Base-by-base conservation (phyloP, 2,797 vertebrate species). In the Acropternis orthonyx region DNA sequence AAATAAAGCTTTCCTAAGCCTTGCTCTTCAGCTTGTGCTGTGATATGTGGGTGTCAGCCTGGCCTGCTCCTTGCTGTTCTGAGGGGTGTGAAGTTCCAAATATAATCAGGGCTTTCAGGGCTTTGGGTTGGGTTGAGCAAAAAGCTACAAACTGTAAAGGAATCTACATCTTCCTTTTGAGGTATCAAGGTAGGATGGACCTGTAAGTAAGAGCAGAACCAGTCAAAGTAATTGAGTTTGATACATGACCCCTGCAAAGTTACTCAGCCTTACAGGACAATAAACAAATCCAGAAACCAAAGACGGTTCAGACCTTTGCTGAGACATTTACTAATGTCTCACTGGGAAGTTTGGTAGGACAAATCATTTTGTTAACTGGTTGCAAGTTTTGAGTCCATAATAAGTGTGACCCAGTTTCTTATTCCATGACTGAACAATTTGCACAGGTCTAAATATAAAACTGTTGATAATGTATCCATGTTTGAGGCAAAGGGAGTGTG, bases 391-490 rank as follows among this genome's bases (percentile, higher is more conserved):
- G 79, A 91, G 71, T 22, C 55, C 58, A 17, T 69, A 46, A 75
- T 13, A 62, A 72, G 78, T 18, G 63, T 93, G 92, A 86, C 89
- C 92, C 88, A 44, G 71, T 94, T 96, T 91, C 75, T 65, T 28
- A 6, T 71, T 92, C 93, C 88, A 43, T 1, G 52, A 43, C 55
- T 56, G 76, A 92, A 63, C 73, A 78, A 81, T 84, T 79, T 85
- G 91, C 95, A 81, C 39, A 43, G 89, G 62, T 95, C 95, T 91
- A 93, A 93, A 93, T 88, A 93, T 78, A 92, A 91, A 93, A 72
- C 58, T 90, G 88, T 88, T 69, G 89, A 28, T 91, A 86, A 81
- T 10, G 1, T n/a, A 86, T n/a, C 58, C 0, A 6, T 44, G 18
- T 48, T 84, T 76, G 87, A 48, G 88, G 92, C 87, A 36, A 49